phyloP scores from a whole-genome alignment of 2,113 vertebrate species.

The Microcebus murinus region DNA sequence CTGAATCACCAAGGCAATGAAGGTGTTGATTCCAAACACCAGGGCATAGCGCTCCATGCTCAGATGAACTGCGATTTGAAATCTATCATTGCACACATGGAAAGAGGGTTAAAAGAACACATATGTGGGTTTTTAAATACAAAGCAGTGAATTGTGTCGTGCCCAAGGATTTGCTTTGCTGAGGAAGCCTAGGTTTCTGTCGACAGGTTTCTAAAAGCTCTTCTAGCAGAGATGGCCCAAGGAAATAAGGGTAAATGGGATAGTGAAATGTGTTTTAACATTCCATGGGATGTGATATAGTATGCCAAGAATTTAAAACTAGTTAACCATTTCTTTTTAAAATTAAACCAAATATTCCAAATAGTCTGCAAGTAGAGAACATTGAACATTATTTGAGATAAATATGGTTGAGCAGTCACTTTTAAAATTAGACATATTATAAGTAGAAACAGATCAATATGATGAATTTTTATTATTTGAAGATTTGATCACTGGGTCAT shows the following conservation, averaged over 20 bases:
- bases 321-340: background rate
- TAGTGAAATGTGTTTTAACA: background rate
- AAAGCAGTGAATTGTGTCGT: background rate
- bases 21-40: conserved; percentile 90
- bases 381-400: background rate
- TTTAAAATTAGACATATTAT: background rate
- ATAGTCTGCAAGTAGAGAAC: background rate
- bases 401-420: background rate
- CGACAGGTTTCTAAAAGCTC: background rate
- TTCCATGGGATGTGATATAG: background rate
- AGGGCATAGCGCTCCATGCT: conserved; percentile 90
- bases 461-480: background rate
- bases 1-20: conserved; percentile 87
- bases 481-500: background rate
- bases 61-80: conserved; percentile 88
- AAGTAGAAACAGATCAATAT: background rate
- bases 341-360: background rate
- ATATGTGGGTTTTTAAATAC: background rate
- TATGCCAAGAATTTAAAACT: background rate
- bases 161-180: background rate
- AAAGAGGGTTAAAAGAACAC: background rate
- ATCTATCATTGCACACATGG: conserved; percentile 79
- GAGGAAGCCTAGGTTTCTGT: background rate
- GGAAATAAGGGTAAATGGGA: background rate
- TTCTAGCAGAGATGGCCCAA: background rate